A percentile compares a stretch with the other conserved stretches of the same genome.
These are phyloP conservation scores for Procapra przewalskii DNA, from an alignment of 2,113 vertebrate species.

Conservation along the genomic window DNA sequence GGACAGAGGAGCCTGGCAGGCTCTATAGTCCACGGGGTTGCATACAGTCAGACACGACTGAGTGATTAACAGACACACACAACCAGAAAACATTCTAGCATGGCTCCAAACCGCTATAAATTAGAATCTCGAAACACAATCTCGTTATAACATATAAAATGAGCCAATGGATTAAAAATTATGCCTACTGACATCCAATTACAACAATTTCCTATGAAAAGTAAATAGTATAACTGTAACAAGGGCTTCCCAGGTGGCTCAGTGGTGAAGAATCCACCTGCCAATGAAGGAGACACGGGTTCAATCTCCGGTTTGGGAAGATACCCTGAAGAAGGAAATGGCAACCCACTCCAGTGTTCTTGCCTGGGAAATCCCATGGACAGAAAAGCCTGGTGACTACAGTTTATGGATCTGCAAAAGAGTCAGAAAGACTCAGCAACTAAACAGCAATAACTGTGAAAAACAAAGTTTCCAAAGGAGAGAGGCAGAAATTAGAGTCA, in stretches of 20 bases:
- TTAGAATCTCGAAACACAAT: neutral
- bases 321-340: neutral
- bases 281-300: neutral
- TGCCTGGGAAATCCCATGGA: neutral
- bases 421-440: neutral
- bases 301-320: neutral
- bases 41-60: neutral
- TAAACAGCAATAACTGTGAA: neutral
- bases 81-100: constrained; percentile 11
- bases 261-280: neutral
- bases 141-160: neutral
- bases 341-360: neutral
- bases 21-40: neutral
- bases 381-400: neutral
- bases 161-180: neutral
- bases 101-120: neutral
- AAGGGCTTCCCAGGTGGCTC: neutral
- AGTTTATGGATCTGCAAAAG: neutral
- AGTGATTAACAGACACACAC: neutral
- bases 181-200: neutral
- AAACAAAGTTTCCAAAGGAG: neutral
- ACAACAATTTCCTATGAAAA: neutral
- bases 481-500: neutral
- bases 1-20: neutral
- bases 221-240: neutral